These are phyloP conservation scores for Ichneumoninae sp. DNA, from an alignment of 2,888 invertebrate genomes.

Conservation along the genomic window DNA sequence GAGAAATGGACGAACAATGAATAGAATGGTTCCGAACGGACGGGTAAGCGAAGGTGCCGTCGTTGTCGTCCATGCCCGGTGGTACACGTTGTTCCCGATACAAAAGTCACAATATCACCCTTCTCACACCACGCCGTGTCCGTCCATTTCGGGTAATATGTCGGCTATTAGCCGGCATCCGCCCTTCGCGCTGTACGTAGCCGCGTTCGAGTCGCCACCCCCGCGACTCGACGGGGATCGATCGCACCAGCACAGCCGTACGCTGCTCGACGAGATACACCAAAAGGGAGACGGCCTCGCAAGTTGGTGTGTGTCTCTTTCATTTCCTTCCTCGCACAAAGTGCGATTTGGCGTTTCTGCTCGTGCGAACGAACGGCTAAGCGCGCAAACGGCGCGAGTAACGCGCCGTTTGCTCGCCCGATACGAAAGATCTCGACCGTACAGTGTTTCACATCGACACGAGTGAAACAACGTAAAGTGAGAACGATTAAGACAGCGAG, in stretches of 20 bases:
- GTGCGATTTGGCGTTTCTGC: slow-evolving; percentile 59
- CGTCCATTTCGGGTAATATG: slow-evolving; percentile 75
- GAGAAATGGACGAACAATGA: slow-evolving; percentile 63
- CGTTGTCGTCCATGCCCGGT: slow-evolving; percentile 50
- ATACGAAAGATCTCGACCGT: slow-evolving; percentile 20
- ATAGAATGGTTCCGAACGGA: slow-evolving; percentile 55
- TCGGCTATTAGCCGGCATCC: slow-evolving; percentile 75
- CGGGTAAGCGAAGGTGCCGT: slow-evolving; percentile 57
- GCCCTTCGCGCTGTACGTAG: slow-evolving; percentile 64
- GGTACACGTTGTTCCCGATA: slow-evolving; percentile 52
- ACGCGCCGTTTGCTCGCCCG: not conserved
- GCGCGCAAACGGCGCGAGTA: slow-evolving; percentile 15
- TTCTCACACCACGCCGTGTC: slow-evolving; percentile 58
- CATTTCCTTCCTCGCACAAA: slow-evolving; percentile 40
- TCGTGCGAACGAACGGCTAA: slow-evolving; percentile 39
- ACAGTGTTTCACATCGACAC: not conserved
- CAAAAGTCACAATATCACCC: slow-evolving; percentile 69
- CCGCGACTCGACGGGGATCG: slow-evolving; percentile 49
- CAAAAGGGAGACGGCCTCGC: slow-evolving; percentile 15
- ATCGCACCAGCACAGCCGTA: slow-evolving; percentile 45
- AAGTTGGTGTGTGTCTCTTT: slow-evolving; percentile 25
- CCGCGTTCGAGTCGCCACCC: slow-evolving; percentile 26
- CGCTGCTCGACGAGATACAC: not conserved
- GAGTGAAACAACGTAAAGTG: not conserved
- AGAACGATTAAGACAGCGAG: not conserved